Evolutionary conservation across 1,140 invertebrate genomes (phyloP).

Genomic region (Drosophila repleta): DNA sequence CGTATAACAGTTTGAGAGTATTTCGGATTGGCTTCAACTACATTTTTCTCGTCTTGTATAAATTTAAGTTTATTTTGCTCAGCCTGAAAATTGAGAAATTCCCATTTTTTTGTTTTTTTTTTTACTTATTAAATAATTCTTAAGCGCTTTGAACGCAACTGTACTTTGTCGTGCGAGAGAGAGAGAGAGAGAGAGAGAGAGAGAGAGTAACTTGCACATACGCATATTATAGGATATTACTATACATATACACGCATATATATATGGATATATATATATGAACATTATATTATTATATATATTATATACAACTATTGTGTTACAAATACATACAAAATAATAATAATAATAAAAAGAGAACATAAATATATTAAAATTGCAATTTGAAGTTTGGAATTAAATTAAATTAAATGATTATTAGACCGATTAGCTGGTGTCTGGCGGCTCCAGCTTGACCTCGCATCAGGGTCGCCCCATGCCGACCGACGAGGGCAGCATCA

Average conservation of each 20-base stretch:
- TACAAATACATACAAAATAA: conserved; percentile 44
- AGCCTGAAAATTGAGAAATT: conserved; percentile 32
- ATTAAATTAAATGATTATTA: neutral
- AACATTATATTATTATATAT: conserved; percentile 17
- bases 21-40: neutral
- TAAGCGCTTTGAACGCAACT: conserved; percentile 30
- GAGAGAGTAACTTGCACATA: conserved; percentile 27
- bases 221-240: conserved; percentile 39
- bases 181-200: conserved; percentile 22
- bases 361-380: conserved; percentile 7
- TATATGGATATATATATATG: neutral
- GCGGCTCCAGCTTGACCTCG: conserved; percentile 71
- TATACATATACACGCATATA: conserved; percentile 31
- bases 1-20: conserved; percentile 33
- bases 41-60: conserved; percentile 36
- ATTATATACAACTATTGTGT: conserved; percentile 52
- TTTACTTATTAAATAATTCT: neutral
- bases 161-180: conserved; percentile 31
- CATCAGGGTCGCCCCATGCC: conserved; percentile 58
- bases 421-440: conserved; percentile 51
- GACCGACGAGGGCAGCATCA: conserved; percentile 51
- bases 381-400: neutral
- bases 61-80: conserved; percentile 16
- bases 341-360: conserved; percentile 35
- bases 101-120: conserved; percentile 29